Base-by-base conservation (phyloP, 2,797 vertebrate genomes). In the Sitta carolinensis region DNA sequence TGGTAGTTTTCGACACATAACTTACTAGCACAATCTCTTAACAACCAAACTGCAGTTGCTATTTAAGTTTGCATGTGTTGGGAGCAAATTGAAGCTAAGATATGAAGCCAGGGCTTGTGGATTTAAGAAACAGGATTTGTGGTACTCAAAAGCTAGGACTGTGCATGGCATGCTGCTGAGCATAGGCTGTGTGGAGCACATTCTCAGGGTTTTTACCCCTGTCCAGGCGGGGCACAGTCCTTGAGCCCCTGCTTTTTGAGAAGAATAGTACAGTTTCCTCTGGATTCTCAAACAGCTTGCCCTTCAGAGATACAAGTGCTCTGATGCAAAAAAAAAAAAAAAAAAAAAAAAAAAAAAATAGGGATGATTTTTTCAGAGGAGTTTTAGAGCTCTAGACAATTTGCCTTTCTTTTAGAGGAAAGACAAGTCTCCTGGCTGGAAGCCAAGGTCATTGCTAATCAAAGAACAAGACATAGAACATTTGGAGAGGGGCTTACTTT, bases 381-480 rank as follows among this genome's bases (percentile, higher is more conserved):
- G 22, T 20, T 70, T 63, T 9, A 51, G 10, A 67, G 32, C 26
- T 45, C 27, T 15, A 52, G 48, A 83, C 76, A 70, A 59, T 57
- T 27, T 88, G 16, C 25, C 21, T 79, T 18, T 16, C 30, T 55
- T 67, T 23, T 7, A 9, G 7, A 75, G 38, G 50, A 52, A 59
- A 73, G 52, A 18, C 5, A 64, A 72, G 14, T 6, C 43, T 68
- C 8, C 40, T 34, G 55, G 27, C 36, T 51, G 15, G n/a, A 17
- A 84, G 14, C 40, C 63, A 69, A 73, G 32, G 48, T 47, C 40
- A 69, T 10, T 2, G 0, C 15, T 64, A 79, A 59, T 42, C 48
- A 48, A 51, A 36, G 21, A 78, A 30, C 0, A 0, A 42, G 26
- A 47, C 5, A n/a, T 8, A 42, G 18, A 61, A 23, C 0, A 0